Conservation (phyloP, 1,140 invertebrate genomes). For the Leguminivora glycinivorella region DNA sequence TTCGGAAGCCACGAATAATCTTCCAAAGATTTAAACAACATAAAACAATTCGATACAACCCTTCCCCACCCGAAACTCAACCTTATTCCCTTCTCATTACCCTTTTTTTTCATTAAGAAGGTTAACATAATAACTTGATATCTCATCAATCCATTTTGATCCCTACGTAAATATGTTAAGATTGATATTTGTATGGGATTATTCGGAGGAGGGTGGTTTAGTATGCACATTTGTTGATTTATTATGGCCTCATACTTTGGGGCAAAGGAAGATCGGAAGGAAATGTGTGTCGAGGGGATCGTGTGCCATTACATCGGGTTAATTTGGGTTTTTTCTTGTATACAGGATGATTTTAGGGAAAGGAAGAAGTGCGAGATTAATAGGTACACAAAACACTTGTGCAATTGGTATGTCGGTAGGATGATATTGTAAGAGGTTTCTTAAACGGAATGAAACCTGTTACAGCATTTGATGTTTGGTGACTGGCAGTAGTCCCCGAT, state of each 20-base stretch:
- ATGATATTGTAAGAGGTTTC: no score
- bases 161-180: background rate
- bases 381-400: background rate
- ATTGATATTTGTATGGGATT: background rate
- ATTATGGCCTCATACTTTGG: constrained; percentile 2
- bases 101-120: background rate
- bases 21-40: constrained; percentile 2
- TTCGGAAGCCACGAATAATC: constrained; percentile 12
- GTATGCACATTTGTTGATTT: constrained; percentile 27
- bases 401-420: background rate
- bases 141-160: background rate
- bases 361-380: background rate
- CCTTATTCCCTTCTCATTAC: background rate
- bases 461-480: no score
- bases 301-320: background rate
- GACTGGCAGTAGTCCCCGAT: no score
- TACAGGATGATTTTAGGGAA: background rate
- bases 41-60: background rate
- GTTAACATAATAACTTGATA: background rate
- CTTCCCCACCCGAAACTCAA: background rate
- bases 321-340: constrained; percentile 12
- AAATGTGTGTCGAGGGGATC: background rate
- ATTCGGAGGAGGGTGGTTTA: background rate
- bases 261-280: constrained; percentile 16
- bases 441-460: no score